These are phyloP conservation scores for Bambusicola thoracicus DNA, from an alignment of 2,113 vertebrate genomes.

Conservation along the genomic window DNA sequence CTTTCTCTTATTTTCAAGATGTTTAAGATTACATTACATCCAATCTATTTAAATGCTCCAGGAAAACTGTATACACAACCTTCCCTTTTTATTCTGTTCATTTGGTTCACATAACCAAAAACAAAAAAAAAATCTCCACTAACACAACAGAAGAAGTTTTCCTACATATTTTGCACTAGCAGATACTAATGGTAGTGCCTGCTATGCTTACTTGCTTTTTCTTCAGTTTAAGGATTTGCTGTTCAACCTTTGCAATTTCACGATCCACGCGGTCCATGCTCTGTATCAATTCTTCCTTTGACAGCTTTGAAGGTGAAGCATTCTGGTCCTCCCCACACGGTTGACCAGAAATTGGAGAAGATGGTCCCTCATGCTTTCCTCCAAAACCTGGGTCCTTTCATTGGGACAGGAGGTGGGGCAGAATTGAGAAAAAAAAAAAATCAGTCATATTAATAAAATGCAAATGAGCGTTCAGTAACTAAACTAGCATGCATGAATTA, in stretches of 20 bases:
- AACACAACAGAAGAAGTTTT: neutral
- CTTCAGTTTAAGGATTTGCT: constrained; percentile 97
- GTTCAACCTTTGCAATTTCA: constrained; percentile 98
- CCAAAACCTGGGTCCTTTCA: constrained; percentile 88
- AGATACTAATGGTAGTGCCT: neutral
- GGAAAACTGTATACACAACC: rapidly evolving
- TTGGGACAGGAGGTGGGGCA: neutral
- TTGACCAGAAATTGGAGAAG: constrained; percentile 84
- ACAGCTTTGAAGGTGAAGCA: constrained; percentile 95
- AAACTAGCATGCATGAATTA: neutral
- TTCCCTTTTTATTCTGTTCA: neutral
- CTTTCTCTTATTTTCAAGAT: neutral
- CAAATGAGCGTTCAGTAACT: neutral
- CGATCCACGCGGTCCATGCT: constrained; percentile 99
- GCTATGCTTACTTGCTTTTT: constrained; percentile 91
- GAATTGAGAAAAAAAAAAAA: neutral
- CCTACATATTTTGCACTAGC: neutral
- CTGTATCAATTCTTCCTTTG: constrained; percentile 98
- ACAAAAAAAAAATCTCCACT: neutral
- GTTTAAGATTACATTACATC: rapidly evolving
- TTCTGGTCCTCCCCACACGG: constrained; percentile 92
- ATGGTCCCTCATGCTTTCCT: constrained; percentile 85
- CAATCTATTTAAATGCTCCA: neutral
- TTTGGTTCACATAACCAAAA: neutral
- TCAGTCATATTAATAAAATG: neutral